Evolutionary conservation across 2,113 vertebrate species (phyloP), one percentile per base, ranked within the genome.

Genomic region (Acrocephalus arundinaceus): DNA sequence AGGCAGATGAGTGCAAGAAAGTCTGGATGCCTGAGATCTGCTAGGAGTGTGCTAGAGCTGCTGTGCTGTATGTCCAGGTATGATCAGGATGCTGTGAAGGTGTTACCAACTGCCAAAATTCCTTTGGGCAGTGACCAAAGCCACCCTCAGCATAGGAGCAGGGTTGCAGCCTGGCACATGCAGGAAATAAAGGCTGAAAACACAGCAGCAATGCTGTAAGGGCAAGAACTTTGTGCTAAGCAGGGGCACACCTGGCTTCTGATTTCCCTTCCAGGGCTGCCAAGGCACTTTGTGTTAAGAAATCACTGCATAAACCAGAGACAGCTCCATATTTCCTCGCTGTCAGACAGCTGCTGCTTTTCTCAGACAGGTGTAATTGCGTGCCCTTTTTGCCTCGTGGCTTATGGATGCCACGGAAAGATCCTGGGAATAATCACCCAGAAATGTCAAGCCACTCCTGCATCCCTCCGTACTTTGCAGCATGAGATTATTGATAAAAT

Each of bases 401-500:
- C 70, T 95, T 43, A 43, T 25, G 79, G 81, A 66, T 52, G 59
- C 63, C 13, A 1, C 10, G 45, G 73, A 46, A 75, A 39, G 54
- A 70, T 62, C 27, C 92, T 73, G 82, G 70, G 61, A 96, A 93
- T 87, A 91, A 58, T 57, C 77, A 55, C 80, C 66, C 15, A 87
- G 86, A 96, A 87, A 87, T 63, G 78, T 79, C 68, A 83, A 10
- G 49, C 48, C 16, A 22, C 57, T 79, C 17, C 11, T 0, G 6
- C 45, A 39, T 75, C 76, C 57, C 72, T 81, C 86, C 46, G 62
- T 79, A 73, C 67, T 71, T 49, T 55, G 43, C 2, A 1, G 74
- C 25, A 25, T 18, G 73, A 87, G 86, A 48, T 81, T 80, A 74
- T 87, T 93, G 87, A 94, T 97, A 77, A 97, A 97, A 96, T 97